Conservation (phyloP, 2,888 invertebrate genomes). For the Drosophila kambysellisi region DNA sequence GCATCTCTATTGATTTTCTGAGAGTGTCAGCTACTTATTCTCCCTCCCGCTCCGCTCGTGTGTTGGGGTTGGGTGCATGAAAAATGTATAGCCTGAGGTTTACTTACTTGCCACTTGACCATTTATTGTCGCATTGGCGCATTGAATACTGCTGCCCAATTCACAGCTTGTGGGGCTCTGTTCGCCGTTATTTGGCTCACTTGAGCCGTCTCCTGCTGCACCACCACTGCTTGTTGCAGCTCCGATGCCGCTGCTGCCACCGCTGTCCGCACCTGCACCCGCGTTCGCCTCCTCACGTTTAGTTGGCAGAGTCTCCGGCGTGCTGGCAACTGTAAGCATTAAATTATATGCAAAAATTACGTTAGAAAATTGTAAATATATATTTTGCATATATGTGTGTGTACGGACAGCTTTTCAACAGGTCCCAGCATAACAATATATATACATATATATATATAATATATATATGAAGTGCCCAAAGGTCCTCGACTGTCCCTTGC, state of each 20-base stretch:
- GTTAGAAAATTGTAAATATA: conserved; percentile 31
- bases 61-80: neutral
- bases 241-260: conserved; percentile 33
- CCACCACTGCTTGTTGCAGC: conserved; percentile 29
- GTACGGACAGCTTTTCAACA: conserved; percentile 33
- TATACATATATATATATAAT: neutral
- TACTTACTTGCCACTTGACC: conserved; percentile 86
- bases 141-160: conserved; percentile 44
- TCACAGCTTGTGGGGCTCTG: conserved; percentile 64
- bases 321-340: conserved; percentile 92
- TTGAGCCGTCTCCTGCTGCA: conserved; percentile 15
- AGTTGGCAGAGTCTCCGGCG: conserved; percentile 88
- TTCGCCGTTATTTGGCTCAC: conserved; percentile 54
- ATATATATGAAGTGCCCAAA: neutral
- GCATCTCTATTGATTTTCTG: neutral
- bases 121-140: conserved; percentile 82
- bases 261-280: conserved; percentile 37
- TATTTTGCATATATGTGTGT: neutral
- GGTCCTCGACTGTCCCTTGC: conserved; percentile 3
- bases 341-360: conserved; percentile 44
- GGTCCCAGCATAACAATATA: conserved; percentile 23
- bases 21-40: neutral
- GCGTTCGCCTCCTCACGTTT: conserved; percentile 87
- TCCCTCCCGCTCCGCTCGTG: no score
- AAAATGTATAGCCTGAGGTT: conserved; percentile 12